phyloP scores from a whole-genome alignment of 2,888 invertebrate species.

The Drosophila dives region DNA sequence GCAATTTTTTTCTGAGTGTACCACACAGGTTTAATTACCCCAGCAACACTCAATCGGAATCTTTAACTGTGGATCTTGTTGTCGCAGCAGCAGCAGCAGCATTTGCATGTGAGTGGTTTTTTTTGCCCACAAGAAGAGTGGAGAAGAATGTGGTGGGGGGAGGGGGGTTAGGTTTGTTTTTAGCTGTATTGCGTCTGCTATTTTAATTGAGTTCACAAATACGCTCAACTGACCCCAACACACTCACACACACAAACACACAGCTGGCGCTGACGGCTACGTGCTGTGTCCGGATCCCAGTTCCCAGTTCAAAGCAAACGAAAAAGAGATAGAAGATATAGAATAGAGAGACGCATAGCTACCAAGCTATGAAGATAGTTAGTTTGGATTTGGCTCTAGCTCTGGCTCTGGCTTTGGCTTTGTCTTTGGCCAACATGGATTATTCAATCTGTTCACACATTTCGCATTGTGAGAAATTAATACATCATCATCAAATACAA shows the following conservation, averaged over 20 bases:
- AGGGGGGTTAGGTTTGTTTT: background rate
- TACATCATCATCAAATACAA: slow-evolving; percentile 67
- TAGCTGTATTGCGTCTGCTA: slow-evolving; percentile 57
- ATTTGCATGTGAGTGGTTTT: slow-evolving; percentile 56
- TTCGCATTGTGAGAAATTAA: slow-evolving; percentile 71
- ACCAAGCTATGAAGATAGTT: slow-evolving; percentile 18
- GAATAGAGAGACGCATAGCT: slow-evolving; percentile 21
- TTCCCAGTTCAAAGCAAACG: background rate
- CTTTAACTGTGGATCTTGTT: slow-evolving; percentile 21
- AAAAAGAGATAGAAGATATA: slow-evolving; percentile 18
- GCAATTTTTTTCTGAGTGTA: background rate
- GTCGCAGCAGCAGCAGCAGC: slow-evolving; percentile 15
- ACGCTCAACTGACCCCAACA: slow-evolving; percentile 49
- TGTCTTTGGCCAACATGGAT: slow-evolving; percentile 37
- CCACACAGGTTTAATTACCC: slow-evolving; percentile 69
- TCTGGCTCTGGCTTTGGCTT: background rate
- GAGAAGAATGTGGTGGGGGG: background rate
- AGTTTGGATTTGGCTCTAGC: slow-evolving; percentile 20
- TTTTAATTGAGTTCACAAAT: slow-evolving; percentile 79
- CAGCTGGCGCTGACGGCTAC: slow-evolving; percentile 77
- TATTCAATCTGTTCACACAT: slow-evolving; percentile 68
- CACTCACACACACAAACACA: slow-evolving; percentile 11
- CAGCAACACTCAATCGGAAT: slow-evolving; percentile 56
- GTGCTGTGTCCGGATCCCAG: slow-evolving; percentile 56
- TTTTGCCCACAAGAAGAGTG: background rate